Percentiles rank a stretch among this genome's conserved stretches.
These are phyloP conservation scores for Philhelius pedissequus DNA, from an alignment of 2,888 invertebrate species.

Conservation along the genomic window DNA sequence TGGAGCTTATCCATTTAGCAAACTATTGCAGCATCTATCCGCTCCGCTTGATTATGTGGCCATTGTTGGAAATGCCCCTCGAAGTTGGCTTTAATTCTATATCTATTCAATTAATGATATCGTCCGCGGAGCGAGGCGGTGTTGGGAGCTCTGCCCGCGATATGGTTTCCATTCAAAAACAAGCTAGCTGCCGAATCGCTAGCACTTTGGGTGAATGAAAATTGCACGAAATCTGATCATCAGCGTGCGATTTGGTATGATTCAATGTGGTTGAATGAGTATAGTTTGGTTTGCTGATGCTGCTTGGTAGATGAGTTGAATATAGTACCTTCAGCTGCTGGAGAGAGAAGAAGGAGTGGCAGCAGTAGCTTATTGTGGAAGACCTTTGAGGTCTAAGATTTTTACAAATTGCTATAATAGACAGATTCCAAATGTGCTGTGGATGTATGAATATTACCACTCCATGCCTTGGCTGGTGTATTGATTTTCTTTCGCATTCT, in stretches of 20 bases:
- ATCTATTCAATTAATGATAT: constrained; percentile 64
- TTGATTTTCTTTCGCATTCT: constrained; percentile 54
- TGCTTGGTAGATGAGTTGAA: constrained; percentile 9
- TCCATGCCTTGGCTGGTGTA: constrained; percentile 42
- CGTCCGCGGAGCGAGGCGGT: no score
- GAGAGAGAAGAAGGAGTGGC: constrained; percentile 62
- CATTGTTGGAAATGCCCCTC: constrained; percentile 35
- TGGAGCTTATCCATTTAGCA: constrained; percentile 53
- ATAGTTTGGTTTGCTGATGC: neutral
- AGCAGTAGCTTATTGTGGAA: constrained; percentile 68
- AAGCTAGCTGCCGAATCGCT: constrained; percentile 48
- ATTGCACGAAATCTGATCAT: constrained; percentile 69
- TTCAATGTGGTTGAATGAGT: constrained; percentile 8
- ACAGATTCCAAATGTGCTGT: constrained; percentile 60
- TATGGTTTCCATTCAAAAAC: constrained; percentile 51
- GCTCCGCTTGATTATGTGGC: constrained; percentile 35
- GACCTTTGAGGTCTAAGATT: constrained; percentile 67
- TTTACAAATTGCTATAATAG: constrained; percentile 68
- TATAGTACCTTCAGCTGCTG: constrained; percentile 19
- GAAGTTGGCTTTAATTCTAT: constrained; percentile 49
- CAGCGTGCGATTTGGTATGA: constrained; percentile 62
- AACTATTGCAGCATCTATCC: constrained; percentile 65
- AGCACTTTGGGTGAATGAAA: constrained; percentile 58
- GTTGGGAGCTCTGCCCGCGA: constrained; percentile 35
- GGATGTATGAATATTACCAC: constrained; percentile 68